Evolutionary conservation across 2,888 invertebrate species (phyloP).

Genomic region (Crossocerus cetratus): DNA sequence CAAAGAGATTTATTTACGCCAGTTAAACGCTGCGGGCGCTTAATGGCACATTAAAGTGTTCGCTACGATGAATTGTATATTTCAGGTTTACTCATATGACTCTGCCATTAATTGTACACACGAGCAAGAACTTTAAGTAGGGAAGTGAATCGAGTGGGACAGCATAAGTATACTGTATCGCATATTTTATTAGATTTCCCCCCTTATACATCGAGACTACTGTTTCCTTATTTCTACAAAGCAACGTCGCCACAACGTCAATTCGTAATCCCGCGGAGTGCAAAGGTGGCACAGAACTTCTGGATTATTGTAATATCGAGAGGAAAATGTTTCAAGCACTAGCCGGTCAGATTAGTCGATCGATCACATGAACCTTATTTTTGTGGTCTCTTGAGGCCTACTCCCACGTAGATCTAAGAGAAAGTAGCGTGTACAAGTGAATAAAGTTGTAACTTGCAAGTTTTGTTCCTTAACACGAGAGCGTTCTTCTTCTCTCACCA

Average conservation of each 20-base stretch:
- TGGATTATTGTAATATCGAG: conserved; percentile 22
- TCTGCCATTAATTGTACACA: background rate
- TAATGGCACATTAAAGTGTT: background rate
- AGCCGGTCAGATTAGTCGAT: conserved; percentile 29
- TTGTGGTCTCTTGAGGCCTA: conserved; percentile 49
- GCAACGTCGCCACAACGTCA: conserved; percentile 6
- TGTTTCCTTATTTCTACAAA: conserved; percentile 3
- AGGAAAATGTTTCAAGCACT: conserved; percentile 14
- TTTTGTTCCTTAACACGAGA: conserved; percentile 40
- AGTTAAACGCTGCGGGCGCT: background rate
- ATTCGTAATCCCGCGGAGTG: conserved; percentile 26
- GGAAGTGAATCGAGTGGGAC: background rate
- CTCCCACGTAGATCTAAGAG: conserved; percentile 42
- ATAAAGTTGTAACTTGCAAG: conserved; percentile 52
- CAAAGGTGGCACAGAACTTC: conserved; percentile 9
- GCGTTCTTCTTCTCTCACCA: conserved; percentile 6
- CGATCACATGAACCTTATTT: conserved; percentile 29
- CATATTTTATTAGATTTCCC: conserved; percentile 1
- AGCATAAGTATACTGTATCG: background rate
- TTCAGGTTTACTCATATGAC: background rate
- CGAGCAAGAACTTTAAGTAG: background rate
- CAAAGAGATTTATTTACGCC: too few species aligned
- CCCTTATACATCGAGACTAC: conserved; percentile 5
- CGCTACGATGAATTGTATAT: background rate
- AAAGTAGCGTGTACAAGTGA: conserved; percentile 42